A percentile compares a stretch with the other conserved stretches of the same genome.
These are phyloP conservation scores for Drosophila neocordata DNA, from an alignment of 1,140 invertebrate species.

Conservation along the genomic window DNA sequence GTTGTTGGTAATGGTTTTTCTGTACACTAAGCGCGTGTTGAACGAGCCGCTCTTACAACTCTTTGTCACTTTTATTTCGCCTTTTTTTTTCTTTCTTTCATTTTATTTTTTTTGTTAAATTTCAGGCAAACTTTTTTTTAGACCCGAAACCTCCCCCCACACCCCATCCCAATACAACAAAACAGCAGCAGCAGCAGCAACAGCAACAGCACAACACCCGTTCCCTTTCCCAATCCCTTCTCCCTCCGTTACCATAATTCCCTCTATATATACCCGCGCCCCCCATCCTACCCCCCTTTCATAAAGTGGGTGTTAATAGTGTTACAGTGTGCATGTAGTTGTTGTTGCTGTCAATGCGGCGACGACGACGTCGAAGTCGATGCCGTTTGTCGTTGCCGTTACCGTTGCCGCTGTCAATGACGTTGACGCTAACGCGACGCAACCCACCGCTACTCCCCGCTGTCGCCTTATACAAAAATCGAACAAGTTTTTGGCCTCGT, in stretches of 20 bases:
- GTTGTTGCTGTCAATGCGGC: constrained; percentile 52
- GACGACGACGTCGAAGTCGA: constrained; percentile 30
- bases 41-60: constrained; percentile 1
- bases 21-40: background rate
- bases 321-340: constrained; percentile 8
- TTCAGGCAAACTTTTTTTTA: constrained; percentile 4
- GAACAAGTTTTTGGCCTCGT: constrained; percentile 44
- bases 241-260: background rate
- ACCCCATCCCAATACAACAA: background rate
- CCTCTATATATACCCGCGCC: background rate
- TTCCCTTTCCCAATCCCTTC: background rate
- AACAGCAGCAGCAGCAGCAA: background rate
- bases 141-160: background rate
- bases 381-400: background rate
- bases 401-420: constrained; percentile 40
- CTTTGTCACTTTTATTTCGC: background rate
- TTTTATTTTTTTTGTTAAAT: too few species aligned
- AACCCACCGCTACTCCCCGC: background rate
- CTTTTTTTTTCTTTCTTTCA: background rate
- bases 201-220: background rate
- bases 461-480: constrained; percentile 47
- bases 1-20: constrained; percentile 2
- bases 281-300: background rate
- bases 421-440: constrained; percentile 4
- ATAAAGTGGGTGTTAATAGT: constrained; percentile 17